Percentiles rank a stretch among this genome's conserved stretches.
Evolutionary conservation across 1,140 invertebrate species (phyloP).

Genomic region (Oreohelix idahoensis): DNA sequence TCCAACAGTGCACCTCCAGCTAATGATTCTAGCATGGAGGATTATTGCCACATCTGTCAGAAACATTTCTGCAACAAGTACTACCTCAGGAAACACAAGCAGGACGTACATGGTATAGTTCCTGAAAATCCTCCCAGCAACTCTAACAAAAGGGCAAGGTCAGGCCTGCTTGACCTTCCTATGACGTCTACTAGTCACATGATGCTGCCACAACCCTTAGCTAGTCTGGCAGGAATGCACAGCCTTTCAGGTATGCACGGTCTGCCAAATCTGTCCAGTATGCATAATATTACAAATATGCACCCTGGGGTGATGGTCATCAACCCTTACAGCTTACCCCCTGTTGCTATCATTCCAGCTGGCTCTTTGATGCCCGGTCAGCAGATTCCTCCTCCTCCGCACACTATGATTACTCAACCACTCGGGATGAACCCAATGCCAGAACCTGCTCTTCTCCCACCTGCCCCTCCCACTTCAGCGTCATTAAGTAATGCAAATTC

Average conservation of each 20-base stretch:
- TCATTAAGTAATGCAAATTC: conserved; percentile 49
- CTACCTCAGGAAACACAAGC: conserved; percentile 78
- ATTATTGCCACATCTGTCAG: conserved; percentile 73
- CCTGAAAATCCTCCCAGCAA: conserved; percentile 62
- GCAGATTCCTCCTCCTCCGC: conserved; percentile 53
- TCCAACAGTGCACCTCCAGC: conserved; percentile 33
- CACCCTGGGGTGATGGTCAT: conserved; percentile 70
- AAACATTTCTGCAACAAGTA: conserved; percentile 76
- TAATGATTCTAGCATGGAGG: conserved; percentile 63
- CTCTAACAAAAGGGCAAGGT: conserved; percentile 51
- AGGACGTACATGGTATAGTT: conserved; percentile 77
- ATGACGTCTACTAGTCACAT: conserved; percentile 53
- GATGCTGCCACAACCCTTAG: conserved; percentile 65
- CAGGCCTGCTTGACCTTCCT: conserved; percentile 49
- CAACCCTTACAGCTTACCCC: conserved; percentile 70
- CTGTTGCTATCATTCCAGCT: conserved; percentile 65
- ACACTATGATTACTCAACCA: conserved; percentile 59
- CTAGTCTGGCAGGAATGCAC: conserved; percentile 60
- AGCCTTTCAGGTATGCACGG: conserved; percentile 46
- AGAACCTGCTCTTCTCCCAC: conserved; percentile 32
- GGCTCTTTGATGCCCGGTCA: conserved; percentile 59
- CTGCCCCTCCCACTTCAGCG: conserved; percentile 39
- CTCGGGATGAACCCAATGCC: conserved; percentile 41
- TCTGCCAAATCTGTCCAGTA: conserved; percentile 51
- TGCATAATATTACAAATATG: conserved; percentile 60